Evolutionary conservation across 2,888 invertebrate species (phyloP), one percentile per base, ranked within the genome.

Genomic region (Teinopalpus imperialis): DNA sequence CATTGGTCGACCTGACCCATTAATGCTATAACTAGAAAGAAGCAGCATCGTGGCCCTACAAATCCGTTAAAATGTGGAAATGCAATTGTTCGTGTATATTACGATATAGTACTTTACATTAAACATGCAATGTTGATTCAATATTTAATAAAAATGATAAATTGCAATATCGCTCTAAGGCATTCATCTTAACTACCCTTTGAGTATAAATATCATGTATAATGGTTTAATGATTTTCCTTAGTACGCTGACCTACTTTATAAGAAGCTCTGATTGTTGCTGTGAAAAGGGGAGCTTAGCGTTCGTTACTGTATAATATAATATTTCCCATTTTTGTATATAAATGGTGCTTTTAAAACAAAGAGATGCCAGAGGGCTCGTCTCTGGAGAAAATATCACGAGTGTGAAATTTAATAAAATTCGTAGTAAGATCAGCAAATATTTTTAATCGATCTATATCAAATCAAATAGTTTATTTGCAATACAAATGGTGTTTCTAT

Each of bases 341-440:
- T 23, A n/a, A 43, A 43, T 36, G 9, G 16, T 23, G 23, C 23
- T 36, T 35, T 40, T 30, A 14, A 36, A 43, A 43, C 35, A 43
- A 35, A 14, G 10, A 14, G 14, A 29, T 23, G 29, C 29, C 29
- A 13, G 12, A 29, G 30, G 23, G 24, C 23, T 21, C n/a, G n/a
- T 31, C 21, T 12, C 13, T 29, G 21, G 10, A 13, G 18, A 39
- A 14, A 5, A n/a, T n/a, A 3, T n/a, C 4, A 21, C 21, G 20
- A 36, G 23, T 13, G 21, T 14, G 14, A 20, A 21, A 16, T 0
- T 37, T 39, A 20, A n/a, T 10, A 29, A 13, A 30, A 12, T 13
- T 18, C 7, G 9, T 23, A 30, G 30, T n/a, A n/a, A n/a, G n/a
- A n/a, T n/a, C n/a, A n/a, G n/a, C n/a, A n/a, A n/a, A n/a, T n/a